A percentile compares a stretch with the other conserved stretches of the same genome.
These are phyloP conservation scores for Parasteatoda tepidariorum DNA, from an alignment of 1,140 invertebrate genomes.

Conservation along the genomic window DNA sequence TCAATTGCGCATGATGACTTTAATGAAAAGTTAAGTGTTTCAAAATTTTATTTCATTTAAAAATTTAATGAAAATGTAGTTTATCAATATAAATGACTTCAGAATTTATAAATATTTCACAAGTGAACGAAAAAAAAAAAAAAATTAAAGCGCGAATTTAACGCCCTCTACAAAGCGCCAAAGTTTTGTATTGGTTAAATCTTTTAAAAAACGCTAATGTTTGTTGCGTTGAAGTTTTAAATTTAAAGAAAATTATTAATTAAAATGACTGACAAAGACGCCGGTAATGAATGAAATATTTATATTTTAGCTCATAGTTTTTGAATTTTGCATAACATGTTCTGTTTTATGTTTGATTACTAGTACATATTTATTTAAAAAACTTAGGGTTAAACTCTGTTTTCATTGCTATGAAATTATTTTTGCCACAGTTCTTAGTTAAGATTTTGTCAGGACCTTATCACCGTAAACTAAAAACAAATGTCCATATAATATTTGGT, in stretches of 20 bases:
- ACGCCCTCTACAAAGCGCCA: conserved; percentile 54
- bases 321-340: too few relatives aligned
- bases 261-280: conserved; percentile 58
- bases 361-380: neutral
- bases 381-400: neutral
- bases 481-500: too few relatives aligned
- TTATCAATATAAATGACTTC: too few relatives aligned
- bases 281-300: conserved; percentile 29
- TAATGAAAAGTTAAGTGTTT: too few relatives aligned
- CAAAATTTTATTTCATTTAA: too few relatives aligned
- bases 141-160: too few relatives aligned
- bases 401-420: neutral
- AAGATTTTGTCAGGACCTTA: neutral
- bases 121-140: too few relatives aligned
- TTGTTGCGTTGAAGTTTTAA: neutral
- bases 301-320: too few relatives aligned
- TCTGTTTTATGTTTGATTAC: too few relatives aligned
- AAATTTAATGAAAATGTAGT: too few relatives aligned
- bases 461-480: neutral
- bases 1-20: too few relatives aligned
- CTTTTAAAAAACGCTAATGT: neutral
- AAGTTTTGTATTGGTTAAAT: conserved; percentile 19
- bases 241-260: neutral
- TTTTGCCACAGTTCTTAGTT: neutral
- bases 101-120: too few relatives aligned